phyloP scores from a whole-genome alignment of 2,888 invertebrate genomes.

The Pseudococcus longispinus region DNA sequence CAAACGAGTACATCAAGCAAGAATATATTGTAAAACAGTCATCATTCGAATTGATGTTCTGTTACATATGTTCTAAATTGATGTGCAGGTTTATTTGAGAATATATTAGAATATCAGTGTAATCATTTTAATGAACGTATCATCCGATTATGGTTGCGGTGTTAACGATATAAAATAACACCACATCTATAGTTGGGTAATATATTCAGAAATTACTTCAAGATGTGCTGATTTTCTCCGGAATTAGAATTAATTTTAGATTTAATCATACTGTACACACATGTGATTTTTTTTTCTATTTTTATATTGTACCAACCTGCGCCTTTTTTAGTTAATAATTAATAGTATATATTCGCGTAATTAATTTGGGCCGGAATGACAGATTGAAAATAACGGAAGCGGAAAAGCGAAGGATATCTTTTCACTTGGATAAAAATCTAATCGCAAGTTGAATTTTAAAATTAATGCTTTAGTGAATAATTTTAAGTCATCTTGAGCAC shows the following conservation, averaged over 20 bases:
- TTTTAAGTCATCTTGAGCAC: not conserved
- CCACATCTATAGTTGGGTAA: conserved; percentile 56
- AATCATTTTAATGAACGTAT: conserved; percentile 42
- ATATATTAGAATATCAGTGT: conserved; percentile 7
- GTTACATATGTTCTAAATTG: conserved; percentile 54
- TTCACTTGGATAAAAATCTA: not conserved
- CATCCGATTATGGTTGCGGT: conserved; percentile 56
- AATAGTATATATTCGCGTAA: not conserved
- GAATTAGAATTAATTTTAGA: conserved; percentile 3
- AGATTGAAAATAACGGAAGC: not conserved
- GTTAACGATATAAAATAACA: conserved; percentile 56
- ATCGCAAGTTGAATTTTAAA: not conserved
- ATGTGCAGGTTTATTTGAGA: conserved; percentile 40
- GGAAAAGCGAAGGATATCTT: not conserved
- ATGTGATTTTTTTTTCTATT: not conserved
- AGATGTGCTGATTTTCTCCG: conserved; percentile 20
- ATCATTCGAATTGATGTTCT: conserved; percentile 54
- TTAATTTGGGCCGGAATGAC: not conserved
- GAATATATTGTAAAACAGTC: conserved; percentile 52
- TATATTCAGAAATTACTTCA: conserved; percentile 47
- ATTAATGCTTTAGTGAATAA: not conserved
- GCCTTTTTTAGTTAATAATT: not conserved
- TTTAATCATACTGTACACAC: not conserved
- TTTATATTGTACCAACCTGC: not conserved
- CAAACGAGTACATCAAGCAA: conserved; percentile 42